Base-by-base conservation (phyloP, 30 jellyfish, hydroid and myxozoan genomes). In the Phacellophora camtschatica region DNA sequence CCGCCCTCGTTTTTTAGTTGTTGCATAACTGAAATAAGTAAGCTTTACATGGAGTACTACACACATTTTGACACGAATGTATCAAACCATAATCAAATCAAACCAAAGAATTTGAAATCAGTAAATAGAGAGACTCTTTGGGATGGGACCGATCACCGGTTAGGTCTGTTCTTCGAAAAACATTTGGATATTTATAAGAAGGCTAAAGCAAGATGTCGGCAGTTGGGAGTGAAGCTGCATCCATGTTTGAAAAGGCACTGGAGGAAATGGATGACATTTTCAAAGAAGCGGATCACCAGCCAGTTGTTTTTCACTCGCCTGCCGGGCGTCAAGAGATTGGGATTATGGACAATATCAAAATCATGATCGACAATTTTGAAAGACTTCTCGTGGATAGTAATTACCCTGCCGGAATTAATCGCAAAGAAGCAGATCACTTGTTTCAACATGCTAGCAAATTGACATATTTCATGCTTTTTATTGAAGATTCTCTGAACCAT, bases 261-360 rank as follows among this genome's bases (percentile, higher is more conserved):
- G 99, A 93, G 55, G 99, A 93, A 71, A 93, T 93, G 99, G 99
- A 93, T 84, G 96, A 78, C 61, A 93, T 93, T 50, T 93, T 93
- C 75, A 76, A 79, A 37, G 96, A 85, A 18, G 93, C 88, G 22
- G 96, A 69, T 7, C 39, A 65, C 41, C 93, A 82, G 35, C 94
- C 86, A 24, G 74, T 70, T 18, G 31, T 33, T 22, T 71, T 25
- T 27, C 74, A 80, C 39, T 48, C 77, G 7, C 84, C 89, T 8
- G 74, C 71, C 33, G 74, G 48, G 7, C 77, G 23, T 4, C 20
- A 36, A 2, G 74, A 35, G 22, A 50, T 35, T 36, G 81, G 73
- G 22, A 18, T 29, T 58, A 33, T 51, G 49, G 74, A 71, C 45
- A 56, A 66, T 43, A 77, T 90, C 51, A 76, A 37, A 23, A 80